Conservation (phyloP, 2,113 vertebrate genomes). For the Centrocercus urophasianus region DNA sequence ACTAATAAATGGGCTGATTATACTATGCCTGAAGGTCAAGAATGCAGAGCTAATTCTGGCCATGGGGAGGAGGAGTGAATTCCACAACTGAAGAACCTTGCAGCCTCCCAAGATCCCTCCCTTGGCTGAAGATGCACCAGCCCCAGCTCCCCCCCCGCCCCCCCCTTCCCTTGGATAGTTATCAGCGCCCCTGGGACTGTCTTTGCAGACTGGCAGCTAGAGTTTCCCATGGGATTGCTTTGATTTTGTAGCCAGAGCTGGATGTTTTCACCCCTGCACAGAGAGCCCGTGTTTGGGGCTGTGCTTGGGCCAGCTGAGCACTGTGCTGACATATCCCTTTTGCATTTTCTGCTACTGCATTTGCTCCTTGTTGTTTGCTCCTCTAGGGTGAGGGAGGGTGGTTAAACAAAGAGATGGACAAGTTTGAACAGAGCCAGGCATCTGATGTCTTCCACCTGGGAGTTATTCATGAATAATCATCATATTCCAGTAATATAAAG, state of each 20-base stretch:
- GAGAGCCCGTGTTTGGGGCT: background rate
- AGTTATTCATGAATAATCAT: background rate
- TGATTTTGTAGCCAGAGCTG: background rate
- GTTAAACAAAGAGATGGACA: background rate
- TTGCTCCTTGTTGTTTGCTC: background rate
- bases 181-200: accelerated
- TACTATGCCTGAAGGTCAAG: background rate
- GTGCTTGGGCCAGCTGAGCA: background rate
- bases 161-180: background rate
- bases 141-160: too few species aligned
- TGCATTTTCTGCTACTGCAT: background rate
- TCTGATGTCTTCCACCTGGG: background rate
- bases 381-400: background rate
- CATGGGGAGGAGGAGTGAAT: background rate
- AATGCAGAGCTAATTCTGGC: background rate
- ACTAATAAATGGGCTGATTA: background rate
- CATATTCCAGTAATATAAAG: background rate
- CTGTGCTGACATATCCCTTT: background rate
- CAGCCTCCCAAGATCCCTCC: background rate
- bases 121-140: background rate
- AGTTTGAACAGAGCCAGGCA: conserved; percentile 2
- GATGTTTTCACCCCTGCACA: background rate
- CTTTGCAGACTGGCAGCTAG: background rate
- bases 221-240: background rate
- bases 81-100: background rate